Evolutionary conservation across 2,797 vertebrate species (phyloP).

Genomic region (Argentina silus): DNA sequence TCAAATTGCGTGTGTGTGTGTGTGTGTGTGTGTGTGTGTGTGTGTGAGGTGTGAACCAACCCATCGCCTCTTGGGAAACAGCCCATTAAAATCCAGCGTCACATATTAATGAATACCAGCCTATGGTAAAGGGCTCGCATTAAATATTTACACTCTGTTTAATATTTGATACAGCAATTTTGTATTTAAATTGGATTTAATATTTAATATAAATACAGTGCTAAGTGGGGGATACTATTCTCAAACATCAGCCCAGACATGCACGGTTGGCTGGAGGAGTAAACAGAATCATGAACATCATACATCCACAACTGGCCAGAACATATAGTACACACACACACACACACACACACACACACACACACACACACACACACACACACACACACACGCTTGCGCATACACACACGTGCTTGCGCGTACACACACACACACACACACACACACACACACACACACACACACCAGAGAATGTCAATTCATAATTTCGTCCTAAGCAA

Average conservation of each 20-base stretch:
- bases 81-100: slow-evolving; percentile 68
- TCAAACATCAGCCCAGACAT: slow-evolving; percentile 68
- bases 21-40: not conserved
- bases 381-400: no score
- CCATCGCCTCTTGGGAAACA: slow-evolving; percentile 53
- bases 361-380: slow-evolving; percentile 40
- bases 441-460: no score
- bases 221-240: slow-evolving; percentile 70
- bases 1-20: not conserved
- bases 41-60: slow-evolving; percentile 7
- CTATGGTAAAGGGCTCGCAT: slow-evolving; percentile 77
- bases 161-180: slow-evolving; percentile 82
- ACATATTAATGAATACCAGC: slow-evolving; percentile 71
- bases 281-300: slow-evolving; percentile 50
- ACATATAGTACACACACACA: slow-evolving; percentile 28
- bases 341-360: slow-evolving; percentile 32
- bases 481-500: no score
- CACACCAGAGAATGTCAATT: no score
- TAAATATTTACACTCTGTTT: slow-evolving; percentile 78
- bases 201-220: slow-evolving; percentile 80
- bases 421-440: no score
- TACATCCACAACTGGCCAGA: slow-evolving; percentile 36
- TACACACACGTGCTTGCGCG: no score
- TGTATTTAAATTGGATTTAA: slow-evolving; percentile 84
- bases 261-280: slow-evolving; percentile 41